phyloP scores from a whole-genome alignment of 2,113 vertebrate species.

The Cyphomyrus plagiostoma region DNA sequence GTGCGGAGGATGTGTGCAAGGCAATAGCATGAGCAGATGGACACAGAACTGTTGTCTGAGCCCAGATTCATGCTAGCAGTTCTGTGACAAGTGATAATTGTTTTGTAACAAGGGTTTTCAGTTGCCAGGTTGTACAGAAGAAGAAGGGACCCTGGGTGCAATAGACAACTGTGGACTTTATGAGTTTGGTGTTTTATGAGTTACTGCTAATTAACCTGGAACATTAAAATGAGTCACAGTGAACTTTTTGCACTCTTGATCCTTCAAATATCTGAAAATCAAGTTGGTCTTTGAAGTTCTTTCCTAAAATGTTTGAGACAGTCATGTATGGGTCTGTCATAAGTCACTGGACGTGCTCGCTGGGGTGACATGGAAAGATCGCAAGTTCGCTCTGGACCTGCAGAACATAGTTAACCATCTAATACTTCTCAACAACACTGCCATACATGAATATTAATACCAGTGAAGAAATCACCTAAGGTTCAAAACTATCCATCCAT shows the following conservation, averaged over 20 bases:
- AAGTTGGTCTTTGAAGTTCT: neutral
- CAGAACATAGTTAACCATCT: neutral
- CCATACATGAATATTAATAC: neutral
- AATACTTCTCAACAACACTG: neutral
- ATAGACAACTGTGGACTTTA: neutral
- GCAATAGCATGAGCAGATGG: neutral
- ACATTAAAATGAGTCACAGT: neutral
- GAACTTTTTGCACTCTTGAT: conserved; percentile 1
- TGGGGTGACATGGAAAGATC: neutral
- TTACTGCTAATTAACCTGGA: conserved; percentile 1
- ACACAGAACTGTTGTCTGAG: neutral
- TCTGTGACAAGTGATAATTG: conserved; percentile 13
- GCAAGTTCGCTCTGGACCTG: neutral
- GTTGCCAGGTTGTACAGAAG: conserved; percentile 6
- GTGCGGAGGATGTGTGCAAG: neutral
- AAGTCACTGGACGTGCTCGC: neutral
- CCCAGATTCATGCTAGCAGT: conserved; percentile 1
- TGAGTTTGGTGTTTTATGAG: neutral
- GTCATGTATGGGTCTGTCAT: neutral
- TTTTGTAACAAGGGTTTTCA: conserved; percentile 4
- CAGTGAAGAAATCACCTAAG: neutral
- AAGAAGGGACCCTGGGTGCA: neutral
- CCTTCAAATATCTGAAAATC: neutral
- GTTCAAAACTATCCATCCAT: neutral
- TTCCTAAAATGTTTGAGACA: neutral